phyloP scores from a whole-genome alignment of 2,113 vertebrate genomes.

The Eclectus roratus region DNA sequence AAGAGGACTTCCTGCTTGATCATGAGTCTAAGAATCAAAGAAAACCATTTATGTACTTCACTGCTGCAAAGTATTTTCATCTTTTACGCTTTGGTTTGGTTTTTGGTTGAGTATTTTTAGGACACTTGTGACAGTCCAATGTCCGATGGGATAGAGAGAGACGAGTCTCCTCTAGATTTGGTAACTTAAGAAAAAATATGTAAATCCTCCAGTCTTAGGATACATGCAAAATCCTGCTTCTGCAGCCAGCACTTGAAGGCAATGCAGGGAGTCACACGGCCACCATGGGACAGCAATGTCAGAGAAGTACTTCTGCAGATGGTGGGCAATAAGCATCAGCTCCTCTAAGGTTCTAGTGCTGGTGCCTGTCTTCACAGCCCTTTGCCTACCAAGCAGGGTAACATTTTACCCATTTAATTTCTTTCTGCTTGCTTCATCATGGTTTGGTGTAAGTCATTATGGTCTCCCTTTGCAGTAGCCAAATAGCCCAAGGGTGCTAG shows the following conservation, averaged over 20 bases:
- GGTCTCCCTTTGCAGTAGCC: background rate
- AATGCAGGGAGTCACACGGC: background rate
- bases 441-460: background rate
- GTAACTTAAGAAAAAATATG: background rate
- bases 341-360: background rate
- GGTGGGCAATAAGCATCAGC: background rate
- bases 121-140: background rate
- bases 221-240: background rate
- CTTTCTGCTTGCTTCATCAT: background rate
- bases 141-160: background rate
- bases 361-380: background rate
- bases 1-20: background rate
- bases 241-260: background rate
- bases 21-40: background rate
- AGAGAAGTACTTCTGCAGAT: background rate
- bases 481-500: background rate
- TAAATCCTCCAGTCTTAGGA: background rate
- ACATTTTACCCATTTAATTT: background rate
- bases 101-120: background rate
- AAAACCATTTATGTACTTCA: background rate
- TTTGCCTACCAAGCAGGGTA: background rate
- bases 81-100: background rate
- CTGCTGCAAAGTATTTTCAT: background rate
- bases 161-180: background rate
- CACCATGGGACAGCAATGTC: background rate